A percentile compares a stretch with the other conserved stretches of the same genome.
Evolutionary conservation across 2,113 vertebrate genomes (phyloP).

Genomic region (Fregata magnificens): DNA sequence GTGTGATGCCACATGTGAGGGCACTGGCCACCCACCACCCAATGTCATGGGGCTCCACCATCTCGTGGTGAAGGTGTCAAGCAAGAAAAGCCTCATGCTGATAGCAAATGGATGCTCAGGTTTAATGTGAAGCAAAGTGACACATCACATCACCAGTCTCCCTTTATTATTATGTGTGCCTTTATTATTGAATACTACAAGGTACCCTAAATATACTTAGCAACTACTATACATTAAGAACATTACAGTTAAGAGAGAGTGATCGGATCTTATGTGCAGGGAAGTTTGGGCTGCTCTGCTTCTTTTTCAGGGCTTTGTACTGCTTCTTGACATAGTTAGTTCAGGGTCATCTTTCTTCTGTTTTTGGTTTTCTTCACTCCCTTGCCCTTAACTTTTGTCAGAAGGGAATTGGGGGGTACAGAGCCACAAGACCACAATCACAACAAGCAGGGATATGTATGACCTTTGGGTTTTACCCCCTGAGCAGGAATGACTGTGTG

Average conservation of each 20-base stretch:
- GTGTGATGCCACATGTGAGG: rapidly evolving
- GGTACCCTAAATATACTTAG: rapidly evolving
- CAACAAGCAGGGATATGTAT: not conserved
- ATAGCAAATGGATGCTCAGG: not conserved
- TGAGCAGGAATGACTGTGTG: rapidly evolving
- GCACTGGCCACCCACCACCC: not conserved
- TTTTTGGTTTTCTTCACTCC: not conserved
- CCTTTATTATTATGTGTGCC: not conserved
- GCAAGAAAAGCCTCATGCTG: not conserved
- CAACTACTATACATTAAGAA: not conserved
- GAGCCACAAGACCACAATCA: not conserved
- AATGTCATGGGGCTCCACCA: not conserved
- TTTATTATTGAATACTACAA: not conserved
- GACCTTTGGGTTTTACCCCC: rapidly evolving
- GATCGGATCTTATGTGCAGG: not conserved
- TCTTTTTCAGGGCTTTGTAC: not conserved
- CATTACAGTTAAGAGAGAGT: not conserved
- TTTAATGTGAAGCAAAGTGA: not conserved
- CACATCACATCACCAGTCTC: not conserved
- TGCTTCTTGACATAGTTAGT: not conserved
- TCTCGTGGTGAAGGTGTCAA: rapidly evolving
- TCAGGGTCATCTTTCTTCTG: not conserved
- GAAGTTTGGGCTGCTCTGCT: not conserved
- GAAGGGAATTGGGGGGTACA: not conserved
- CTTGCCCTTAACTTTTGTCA: not conserved